Base-by-base conservation (phyloP, 1,140 invertebrate genomes). In the Euwallacea fornicatus region DNA sequence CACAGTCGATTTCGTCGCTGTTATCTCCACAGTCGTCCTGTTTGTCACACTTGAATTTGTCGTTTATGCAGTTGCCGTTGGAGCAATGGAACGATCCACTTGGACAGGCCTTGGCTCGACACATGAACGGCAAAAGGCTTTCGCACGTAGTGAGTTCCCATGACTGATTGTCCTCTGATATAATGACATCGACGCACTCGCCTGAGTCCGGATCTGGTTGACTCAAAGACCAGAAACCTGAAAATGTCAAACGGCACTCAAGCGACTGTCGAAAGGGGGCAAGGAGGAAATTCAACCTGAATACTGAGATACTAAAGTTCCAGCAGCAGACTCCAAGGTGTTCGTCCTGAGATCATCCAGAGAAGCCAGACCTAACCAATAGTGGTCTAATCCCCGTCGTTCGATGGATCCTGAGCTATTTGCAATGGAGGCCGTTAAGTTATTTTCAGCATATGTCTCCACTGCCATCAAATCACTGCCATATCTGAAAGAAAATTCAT, bases 61-160 rank as follows among this genome's bases (percentile, higher is more conserved):
- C 86, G 81, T 96, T 97, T 72, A 97, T 90, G 82, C 95, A 97
- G 80, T 88, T 89, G 54, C 95, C 94, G 81, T 97, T 97, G 59
- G 93, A 94, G 83, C 95, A 97, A 81, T 95, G 93, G 82, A 93
- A 92, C 42, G 93, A 92, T 79, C 93, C 91, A 90, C 89, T 86
- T 53, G 96, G 93, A 84, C 97, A 98, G n/a, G 96, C 95, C 68
- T 87, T 87, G 9, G 93, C 85, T 76, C 93, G 88, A 80, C 97
- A 98, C 87, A 98, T 93, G 82, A 98, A 98, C 41, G 96, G 95
- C 69, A 97, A 83, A 21, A 98, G 85, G 15, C 92, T 91, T 85
- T 98, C 96, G 81, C 96, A 98, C 9, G 95, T 95, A 66, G 93
- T 93, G 62, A 97, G 83, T 81, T 94, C 90, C 95, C 95, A 98